Percentiles rank a stretch among this genome's conserved stretches.
These are phyloP conservation scores for Miichthys miiuy DNA, from an alignment of 2,797 vertebrate species.

Conservation along the genomic window DNA sequence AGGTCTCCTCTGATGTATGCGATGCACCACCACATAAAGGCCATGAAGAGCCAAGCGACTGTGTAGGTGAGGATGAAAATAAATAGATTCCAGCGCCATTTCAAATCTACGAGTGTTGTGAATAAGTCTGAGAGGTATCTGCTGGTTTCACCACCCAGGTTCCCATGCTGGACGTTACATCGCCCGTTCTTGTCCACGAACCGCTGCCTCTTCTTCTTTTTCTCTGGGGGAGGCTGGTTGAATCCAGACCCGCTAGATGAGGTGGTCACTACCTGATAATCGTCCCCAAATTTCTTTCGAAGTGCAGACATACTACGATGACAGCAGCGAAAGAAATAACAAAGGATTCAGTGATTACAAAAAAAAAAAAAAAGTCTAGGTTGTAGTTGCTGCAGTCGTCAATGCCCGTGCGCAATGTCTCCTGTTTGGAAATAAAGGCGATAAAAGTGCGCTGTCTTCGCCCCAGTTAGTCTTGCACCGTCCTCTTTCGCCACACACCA, in stretches of 20 bases:
- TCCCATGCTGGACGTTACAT: slow-evolving; percentile 98
- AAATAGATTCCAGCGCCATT: slow-evolving; percentile 99
- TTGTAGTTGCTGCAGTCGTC: slow-evolving; percentile 71
- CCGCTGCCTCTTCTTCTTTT: slow-evolving; percentile 93
- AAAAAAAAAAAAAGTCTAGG: slow-evolving; percentile 56
- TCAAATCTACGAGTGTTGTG: slow-evolving; percentile 97
- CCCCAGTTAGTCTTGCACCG: slow-evolving; percentile 72
- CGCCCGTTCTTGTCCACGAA: slow-evolving; percentile 99
- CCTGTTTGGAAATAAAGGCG: slow-evolving; percentile 66
- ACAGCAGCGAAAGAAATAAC: slow-evolving; percentile 71
- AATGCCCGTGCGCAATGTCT: slow-evolving; percentile 74
- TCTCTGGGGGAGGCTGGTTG: slow-evolving; percentile 90
- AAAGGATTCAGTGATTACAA: slow-evolving; percentile 54
- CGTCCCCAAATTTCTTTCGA: slow-evolving; percentile 99
- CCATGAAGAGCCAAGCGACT: slow-evolving; percentile 99
- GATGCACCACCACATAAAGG: slow-evolving; percentile 98
- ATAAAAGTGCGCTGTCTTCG: slow-evolving; percentile 77
- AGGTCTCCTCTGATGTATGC: slow-evolving; percentile 97
- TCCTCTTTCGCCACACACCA: slow-evolving; percentile 73
- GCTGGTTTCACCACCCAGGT: slow-evolving; percentile 96
- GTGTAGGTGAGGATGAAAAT: slow-evolving; percentile 99
- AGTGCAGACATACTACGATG: slow-evolving; percentile 98
- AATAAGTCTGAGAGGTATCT: slow-evolving; percentile 98
- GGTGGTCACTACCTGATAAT: slow-evolving; percentile 99
- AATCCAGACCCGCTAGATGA: slow-evolving; percentile 95